phyloP scores from a whole-genome alignment of 2,888 invertebrate species.

The Meandrusa payeni region DNA sequence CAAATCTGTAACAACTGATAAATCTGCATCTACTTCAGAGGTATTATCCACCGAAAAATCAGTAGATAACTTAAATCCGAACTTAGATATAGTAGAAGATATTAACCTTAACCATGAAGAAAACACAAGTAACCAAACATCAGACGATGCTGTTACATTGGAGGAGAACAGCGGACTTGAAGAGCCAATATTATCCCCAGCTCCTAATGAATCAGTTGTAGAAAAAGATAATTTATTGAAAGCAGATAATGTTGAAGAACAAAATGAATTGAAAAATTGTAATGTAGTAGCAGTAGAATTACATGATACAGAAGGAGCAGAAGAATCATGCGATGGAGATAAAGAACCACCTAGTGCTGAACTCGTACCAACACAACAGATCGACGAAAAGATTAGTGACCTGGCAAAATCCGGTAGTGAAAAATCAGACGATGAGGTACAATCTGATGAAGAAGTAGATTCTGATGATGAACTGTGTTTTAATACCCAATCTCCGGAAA shows the following conservation, averaged over 20 bases:
- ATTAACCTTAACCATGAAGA: no score
- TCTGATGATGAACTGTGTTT: constrained; percentile 28
- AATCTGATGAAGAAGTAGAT: constrained; percentile 20
- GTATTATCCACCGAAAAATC: constrained; percentile 2
- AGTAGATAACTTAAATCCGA: constrained; percentile 1
- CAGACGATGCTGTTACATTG: neutral
- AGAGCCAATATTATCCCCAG: neutral
- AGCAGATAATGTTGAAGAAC: neutral
- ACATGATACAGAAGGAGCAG: neutral
- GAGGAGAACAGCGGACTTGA: neutral
- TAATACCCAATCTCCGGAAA: constrained; percentile 28
- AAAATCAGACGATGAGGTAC: constrained; percentile 21
- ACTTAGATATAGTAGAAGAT: neutral
- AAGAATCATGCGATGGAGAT: constrained; percentile 4
- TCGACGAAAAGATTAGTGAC: constrained; percentile 16
- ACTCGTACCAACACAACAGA: constrained; percentile 1
- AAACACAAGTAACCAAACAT: neutral
- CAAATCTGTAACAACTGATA: constrained; percentile 8
- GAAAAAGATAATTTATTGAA: constrained; percentile 1
- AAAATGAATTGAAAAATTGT: constrained; percentile 11
- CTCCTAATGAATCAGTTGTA: neutral
- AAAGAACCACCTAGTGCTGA: constrained; percentile 12
- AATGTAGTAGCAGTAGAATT: no score
- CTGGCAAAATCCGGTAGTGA: constrained; percentile 23
- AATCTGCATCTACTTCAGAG: constrained; percentile 12